Evolutionary conservation across 1,140 invertebrate genomes (phyloP).

Genomic region (Aphaenogaster ashmeadi): DNA sequence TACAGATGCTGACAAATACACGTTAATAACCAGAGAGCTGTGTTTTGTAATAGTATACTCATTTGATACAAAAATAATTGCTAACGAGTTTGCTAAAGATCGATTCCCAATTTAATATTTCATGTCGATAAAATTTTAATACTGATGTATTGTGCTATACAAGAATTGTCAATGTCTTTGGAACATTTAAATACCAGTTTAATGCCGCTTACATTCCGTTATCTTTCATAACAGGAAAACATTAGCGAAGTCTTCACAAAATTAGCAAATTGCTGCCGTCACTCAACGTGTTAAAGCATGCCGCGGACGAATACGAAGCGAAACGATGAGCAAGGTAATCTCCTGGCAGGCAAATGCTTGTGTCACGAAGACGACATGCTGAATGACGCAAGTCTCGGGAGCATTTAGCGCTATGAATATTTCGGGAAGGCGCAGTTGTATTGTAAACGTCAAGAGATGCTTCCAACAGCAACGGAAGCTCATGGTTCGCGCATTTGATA

Average conservation of each 20-base stretch:
- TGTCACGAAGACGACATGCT: conserved; percentile 55
- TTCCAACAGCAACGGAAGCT: conserved; percentile 32
- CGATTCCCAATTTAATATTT: neutral
- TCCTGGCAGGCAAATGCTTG: conserved; percentile 50
- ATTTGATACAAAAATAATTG: neutral
- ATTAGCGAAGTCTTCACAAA: conserved; percentile 45
- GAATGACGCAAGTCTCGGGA: conserved; percentile 59
- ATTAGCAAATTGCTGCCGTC: conserved; percentile 64
- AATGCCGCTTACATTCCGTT: conserved; percentile 30
- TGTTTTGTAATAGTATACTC: neutral
- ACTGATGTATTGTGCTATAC: no score
- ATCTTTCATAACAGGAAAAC: conserved; percentile 30
- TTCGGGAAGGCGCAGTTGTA: conserved; percentile 48
- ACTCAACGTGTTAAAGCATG: conserved; percentile 42
- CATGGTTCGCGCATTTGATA: conserved; percentile 49
- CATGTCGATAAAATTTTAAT: neutral
- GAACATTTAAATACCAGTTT: neutral
- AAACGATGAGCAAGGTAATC: conserved; percentile 59
- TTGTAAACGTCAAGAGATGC: conserved; percentile 48
- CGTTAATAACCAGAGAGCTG: neutral
- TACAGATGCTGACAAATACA: neutral
- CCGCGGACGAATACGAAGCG: conserved; percentile 53
- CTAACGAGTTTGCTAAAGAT: neutral
- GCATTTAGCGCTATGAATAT: conserved; percentile 60
- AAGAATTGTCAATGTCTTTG: neutral